Base-by-base conservation (phyloP, 2,797 vertebrate species). In the Silurus lanzhouensis region DNA sequence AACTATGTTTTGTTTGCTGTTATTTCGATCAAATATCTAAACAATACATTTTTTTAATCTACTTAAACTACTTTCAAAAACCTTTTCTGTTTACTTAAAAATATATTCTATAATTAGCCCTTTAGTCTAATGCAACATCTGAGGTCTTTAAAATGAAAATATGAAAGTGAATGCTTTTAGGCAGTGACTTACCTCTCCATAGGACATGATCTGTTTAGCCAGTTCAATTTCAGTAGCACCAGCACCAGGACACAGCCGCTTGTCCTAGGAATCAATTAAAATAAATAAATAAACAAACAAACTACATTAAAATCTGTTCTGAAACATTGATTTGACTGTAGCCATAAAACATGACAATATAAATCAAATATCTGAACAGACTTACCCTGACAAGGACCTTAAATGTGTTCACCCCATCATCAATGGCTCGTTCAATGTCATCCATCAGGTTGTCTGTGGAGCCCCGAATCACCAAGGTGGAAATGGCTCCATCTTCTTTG, bases 401-500 rank as follows among this genome's bases (percentile, higher is more conserved):
- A 92, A 99, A 99, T 87, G 97, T 99, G 90, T 99, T 99, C 82
- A 99, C 98, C 2, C 96, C 98, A 88, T 99, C 98, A 87, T 99
- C 98, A 2, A 99, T 93, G 15, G 98, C 98, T 87, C 98, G 94
- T 92, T 99, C 98, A 72, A 99, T 96, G 83, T 99, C 98, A 90
- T 99, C 98, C 98, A 99, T 98, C 85, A 97, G 93, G 88, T 99
- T 99, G 87, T 99, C 97, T 38, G 98, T 99, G 84, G 98, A 99
- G 55, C 98, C 98, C 91, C 98, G 96, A 90, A 99, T 96, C 58
- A 99, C 95, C 88, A 99, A 93, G 0, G 98, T 99, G 20, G 98
- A 96, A 90, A 99, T 97, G 85, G 96, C 94, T 3, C 97, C 96
- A 15, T 99, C 98, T 89, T 99, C 98, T 90, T 97, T 99, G 89